These are phyloP conservation scores for Falco cherrug DNA, from an alignment of 2,797 vertebrate species.

Conservation along the genomic window DNA sequence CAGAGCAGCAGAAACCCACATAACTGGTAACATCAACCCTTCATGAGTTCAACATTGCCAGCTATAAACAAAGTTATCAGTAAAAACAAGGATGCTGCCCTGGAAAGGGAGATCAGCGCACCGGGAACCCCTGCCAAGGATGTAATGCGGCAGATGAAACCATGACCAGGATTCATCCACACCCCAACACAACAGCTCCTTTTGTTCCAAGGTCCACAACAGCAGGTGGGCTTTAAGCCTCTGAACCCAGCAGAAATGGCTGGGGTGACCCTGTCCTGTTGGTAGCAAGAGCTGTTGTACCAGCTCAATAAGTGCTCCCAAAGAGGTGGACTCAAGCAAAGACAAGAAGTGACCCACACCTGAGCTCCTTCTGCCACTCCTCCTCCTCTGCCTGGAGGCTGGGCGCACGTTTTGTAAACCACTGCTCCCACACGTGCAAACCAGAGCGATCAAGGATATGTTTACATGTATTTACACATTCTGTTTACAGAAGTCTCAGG, in stretches of 20 bases:
- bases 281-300: neutral
- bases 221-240: neutral
- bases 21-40: neutral
- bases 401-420: neutral
- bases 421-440: neutral
- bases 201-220: neutral
- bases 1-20: neutral
- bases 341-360: neutral
- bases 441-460: neutral
- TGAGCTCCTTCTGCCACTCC: neutral
- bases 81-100: neutral
- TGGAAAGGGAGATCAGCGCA: neutral
- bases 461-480: conserved; percentile 1
- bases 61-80: neutral
- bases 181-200: neutral
- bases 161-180: neutral
- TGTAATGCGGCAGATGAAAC: neutral
- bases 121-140: fast-evolving
- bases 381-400: neutral
- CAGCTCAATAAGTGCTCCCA: neutral
- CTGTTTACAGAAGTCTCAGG: conserved; percentile 6
- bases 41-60: neutral
- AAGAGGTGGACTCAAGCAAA: neutral
- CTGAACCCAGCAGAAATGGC: neutral
- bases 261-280: neutral